phyloP scores from a whole-genome alignment of 2,797 vertebrate genomes.

The Neopelma chrysocephalum region DNA sequence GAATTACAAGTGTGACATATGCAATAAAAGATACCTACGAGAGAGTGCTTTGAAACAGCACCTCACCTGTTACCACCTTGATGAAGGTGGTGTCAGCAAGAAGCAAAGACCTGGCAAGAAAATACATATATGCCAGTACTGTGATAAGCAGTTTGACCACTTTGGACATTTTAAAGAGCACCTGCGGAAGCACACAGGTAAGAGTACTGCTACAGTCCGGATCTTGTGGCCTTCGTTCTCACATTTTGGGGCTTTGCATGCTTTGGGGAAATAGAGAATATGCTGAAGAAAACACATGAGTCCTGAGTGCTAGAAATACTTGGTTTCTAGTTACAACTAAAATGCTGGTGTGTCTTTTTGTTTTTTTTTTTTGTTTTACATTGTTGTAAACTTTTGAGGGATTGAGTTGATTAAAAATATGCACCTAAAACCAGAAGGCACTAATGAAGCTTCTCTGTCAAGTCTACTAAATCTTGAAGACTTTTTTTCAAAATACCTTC shows the following conservation, averaged over 20 bases:
- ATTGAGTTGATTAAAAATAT: not conserved
- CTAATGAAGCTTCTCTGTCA: not conserved
- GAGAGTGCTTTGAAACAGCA: conserved; percentile 96
- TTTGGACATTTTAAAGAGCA: conserved; percentile 99
- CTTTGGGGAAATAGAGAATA: not conserved
- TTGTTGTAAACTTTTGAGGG: not conserved
- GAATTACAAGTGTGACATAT: conserved; percentile 90
- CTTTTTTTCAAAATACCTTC: not conserved
- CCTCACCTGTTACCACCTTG: conserved; percentile 89
- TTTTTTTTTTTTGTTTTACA: not conserved
- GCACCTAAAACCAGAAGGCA: not conserved
- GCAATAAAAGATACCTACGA: conserved; percentile 92
- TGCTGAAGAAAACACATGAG: not conserved
- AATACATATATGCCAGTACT: conserved; percentile 96
- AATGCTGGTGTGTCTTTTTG: not conserved
- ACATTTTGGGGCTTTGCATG: not conserved
- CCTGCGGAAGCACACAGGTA: conserved; percentile 96
- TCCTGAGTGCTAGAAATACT: not conserved
- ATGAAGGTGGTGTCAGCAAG: conserved; percentile 85
- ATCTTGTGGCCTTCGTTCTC: not conserved
- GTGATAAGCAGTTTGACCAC: conserved; percentile 96
- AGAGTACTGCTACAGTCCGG: conserved; percentile 12
- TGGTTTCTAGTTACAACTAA: not conserved
- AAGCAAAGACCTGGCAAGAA: conserved; percentile 92
- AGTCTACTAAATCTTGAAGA: not conserved